Base-by-base conservation (phyloP, 2,888 invertebrate species). In the Trypoxylon attenuatum region DNA sequence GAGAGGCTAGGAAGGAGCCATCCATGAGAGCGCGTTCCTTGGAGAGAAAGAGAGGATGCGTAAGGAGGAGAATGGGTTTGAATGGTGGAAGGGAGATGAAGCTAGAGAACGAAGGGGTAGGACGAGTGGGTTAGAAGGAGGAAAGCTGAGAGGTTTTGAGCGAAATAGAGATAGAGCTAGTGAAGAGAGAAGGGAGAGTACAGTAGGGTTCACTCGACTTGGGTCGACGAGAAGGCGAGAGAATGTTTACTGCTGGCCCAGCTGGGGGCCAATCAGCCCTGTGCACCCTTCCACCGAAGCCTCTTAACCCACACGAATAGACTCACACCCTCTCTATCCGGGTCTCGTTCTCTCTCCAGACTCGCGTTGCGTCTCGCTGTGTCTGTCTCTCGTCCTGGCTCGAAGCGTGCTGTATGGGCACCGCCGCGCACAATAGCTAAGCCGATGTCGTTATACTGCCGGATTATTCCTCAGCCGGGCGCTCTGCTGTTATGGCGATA, bases 181-280 rank as follows among this genome's bases (percentile, higher is more conserved):
- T 10, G 6, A 39, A 15, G 29, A 27, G 16, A 22, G 42, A 33
- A 23, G 16, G 16, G 18, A 27, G 2, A 8, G 18, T 16, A 19
- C 16, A 15, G n/a, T 15, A 46, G 29, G 29, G 45, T 15, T 47
- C 39, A 33, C 41, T 47, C 21, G 19, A 39, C 29, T 56, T 25
- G 27, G 45, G 49, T 50, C 67, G 64, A 67, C 66, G 69, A 59
- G 64, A 71, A 76, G 68, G 72, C 78, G 78, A 80, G 81, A 80
- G 82, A 83, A 84, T 85, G 84, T 85, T 86, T 86, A 86, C 85
- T 82, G 82, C 83, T 82, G 77, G 78, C 79, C 83, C 84, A 85
- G 83, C 84, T 84, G 84, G 81, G 71, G 78, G 82, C 82, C 84
- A 84, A 85, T 85, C 86, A 79, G 75, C 67, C 79, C 65, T 66